phyloP scores from a whole-genome alignment of 2,797 vertebrate species.

The Hybognathus amarus region DNA sequence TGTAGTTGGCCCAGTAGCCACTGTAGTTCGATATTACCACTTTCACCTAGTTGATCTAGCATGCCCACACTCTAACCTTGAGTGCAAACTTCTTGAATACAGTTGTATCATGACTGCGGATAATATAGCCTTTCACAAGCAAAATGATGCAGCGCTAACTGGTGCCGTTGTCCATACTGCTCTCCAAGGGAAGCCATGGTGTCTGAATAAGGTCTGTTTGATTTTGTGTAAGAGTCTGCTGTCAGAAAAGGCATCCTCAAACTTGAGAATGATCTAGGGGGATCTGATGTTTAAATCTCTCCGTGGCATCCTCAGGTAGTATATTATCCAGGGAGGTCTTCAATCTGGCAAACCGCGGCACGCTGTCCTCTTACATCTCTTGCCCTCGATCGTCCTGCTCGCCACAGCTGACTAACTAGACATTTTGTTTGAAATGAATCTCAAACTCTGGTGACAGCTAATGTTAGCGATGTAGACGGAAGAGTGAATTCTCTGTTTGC shows the following conservation, averaged over 20 bases:
- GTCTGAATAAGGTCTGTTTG: neutral
- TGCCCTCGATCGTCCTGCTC: too few species aligned
- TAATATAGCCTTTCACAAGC: neutral
- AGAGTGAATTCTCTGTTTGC: too few species aligned
- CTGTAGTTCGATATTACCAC: neutral
- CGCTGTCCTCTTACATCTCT: too few species aligned
- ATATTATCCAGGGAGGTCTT: slow-evolving; percentile 2
- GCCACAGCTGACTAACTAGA: too few species aligned
- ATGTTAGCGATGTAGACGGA: too few species aligned
- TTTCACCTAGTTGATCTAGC: neutral
- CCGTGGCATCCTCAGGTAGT: neutral
- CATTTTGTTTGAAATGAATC: too few species aligned
- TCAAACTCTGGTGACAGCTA: too few species aligned
- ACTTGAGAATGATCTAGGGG: slow-evolving; percentile 1
- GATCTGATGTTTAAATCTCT: neutral
- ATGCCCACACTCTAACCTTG: neutral
- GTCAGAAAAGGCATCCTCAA: neutral
- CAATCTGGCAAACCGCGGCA: slow-evolving; percentile 1
- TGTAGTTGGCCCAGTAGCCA: too few species aligned
- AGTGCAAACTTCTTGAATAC: neutral
- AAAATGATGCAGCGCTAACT: neutral
- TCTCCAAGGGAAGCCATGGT: neutral
- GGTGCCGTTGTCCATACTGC: neutral
- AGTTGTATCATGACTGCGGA: neutral
- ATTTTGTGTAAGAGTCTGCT: neutral